Evolutionary conservation across 2,113 vertebrate species (phyloP), one percentile per base, ranked within the genome.

Genomic region (Mirounga angustirostris): DNA sequence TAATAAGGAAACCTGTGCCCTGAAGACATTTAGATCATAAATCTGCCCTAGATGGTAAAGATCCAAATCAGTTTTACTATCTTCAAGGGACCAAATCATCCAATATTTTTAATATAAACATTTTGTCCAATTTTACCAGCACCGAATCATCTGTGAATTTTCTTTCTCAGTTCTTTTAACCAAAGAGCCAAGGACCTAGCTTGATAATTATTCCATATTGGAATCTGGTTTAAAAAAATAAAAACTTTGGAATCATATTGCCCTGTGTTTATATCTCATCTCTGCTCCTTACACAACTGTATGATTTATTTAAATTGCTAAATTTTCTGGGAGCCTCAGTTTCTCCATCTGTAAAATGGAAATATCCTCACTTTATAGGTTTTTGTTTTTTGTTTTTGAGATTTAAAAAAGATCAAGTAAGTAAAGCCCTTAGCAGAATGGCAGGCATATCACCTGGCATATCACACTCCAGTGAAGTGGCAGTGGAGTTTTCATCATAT

Each of bases 51-150:
- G 8, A 94, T 40, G 5, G 3, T 69, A 33, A 86, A 82, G 54
- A 74, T 46, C 18, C 58, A 84, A 36, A 28, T 65, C 50, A 79
- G 13, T 61, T 65, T 74, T 94, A 83, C 26, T 83, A 4, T 52
- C 36, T 63, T 87, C 40, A 83, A 92, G 26, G 76, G 15, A 89
- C 3, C 36, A 91, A 58, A 83, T n/a, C 80, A 33, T 58, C 61
- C 54, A 54, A 59, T 84, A 81, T 95, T 73, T 97, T 92, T 63
- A 95, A 93, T 43, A 7, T 73, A 56, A 86, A 82, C 0, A n/a
- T 36, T 79, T 67, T 82, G 11, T 9, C n/a, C 11, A 74, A 8
- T 69, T 85, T 89, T 61, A 83, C 83, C 54, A 95, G n/a, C 12
- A 92, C 7, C 56, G 61, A 92, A 87, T 73, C 61, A 69, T 26